Conservation (phyloP, 2,113 vertebrate species). For the Macquaria australasica region DNA sequence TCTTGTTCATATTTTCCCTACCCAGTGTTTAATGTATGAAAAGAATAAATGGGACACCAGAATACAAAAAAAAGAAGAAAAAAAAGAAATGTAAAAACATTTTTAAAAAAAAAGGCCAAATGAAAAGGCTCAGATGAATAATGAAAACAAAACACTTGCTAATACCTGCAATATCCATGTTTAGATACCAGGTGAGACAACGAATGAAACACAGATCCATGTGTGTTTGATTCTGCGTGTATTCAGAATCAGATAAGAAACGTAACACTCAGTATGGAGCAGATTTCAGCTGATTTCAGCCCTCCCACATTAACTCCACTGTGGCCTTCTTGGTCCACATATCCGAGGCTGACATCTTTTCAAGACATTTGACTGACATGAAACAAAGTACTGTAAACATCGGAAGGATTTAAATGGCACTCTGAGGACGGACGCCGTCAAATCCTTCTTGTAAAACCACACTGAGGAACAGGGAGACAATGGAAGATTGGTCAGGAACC, state of each 20-base stretch:
- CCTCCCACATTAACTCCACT: neutral
- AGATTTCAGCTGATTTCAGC: constrained; percentile 41
- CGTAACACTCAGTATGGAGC: constrained; percentile 15
- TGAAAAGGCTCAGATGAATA: constrained; percentile 41
- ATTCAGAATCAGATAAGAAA: constrained; percentile 31
- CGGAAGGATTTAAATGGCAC: constrained; percentile 77
- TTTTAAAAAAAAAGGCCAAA: constrained; percentile 30
- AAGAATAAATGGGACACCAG: constrained; percentile 34
- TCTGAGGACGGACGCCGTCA: constrained; percentile 70
- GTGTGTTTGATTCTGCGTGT: constrained; percentile 21
- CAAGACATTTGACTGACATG: constrained; percentile 59
- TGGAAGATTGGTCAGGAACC: constrained; percentile 7
- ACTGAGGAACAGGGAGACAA: constrained; percentile 53
- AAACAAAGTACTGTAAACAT: constrained; percentile 74
- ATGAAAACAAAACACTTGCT: constrained; percentile 19
- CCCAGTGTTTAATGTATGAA: constrained; percentile 47
- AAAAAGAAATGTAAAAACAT: constrained; percentile 45
- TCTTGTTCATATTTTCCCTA: constrained; percentile 56
- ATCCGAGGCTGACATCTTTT: constrained; percentile 56
- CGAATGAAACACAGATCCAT: constrained; percentile 28
- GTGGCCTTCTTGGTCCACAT: constrained; percentile 31
- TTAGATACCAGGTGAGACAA: constrained; percentile 37
- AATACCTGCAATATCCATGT: constrained; percentile 34
- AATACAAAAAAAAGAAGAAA: constrained; percentile 35
- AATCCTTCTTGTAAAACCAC: constrained; percentile 75